These are phyloP conservation scores for Sminthurinus aureus DNA, from an alignment of 2,888 invertebrate genomes.

Conservation along the genomic window DNA sequence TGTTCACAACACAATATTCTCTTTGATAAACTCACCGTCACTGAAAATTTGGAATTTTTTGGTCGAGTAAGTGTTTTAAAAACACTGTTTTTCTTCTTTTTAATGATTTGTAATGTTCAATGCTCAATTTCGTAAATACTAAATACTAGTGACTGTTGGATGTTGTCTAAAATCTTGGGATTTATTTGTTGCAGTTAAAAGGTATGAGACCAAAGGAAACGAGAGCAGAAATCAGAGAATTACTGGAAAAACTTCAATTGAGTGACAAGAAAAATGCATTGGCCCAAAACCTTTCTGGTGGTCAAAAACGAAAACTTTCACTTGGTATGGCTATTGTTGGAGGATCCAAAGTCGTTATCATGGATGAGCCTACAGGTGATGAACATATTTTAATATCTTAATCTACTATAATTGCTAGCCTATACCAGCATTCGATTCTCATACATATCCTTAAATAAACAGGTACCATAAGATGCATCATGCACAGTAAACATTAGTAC, in stretches of 20 bases:
- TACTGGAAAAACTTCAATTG: conserved; percentile 72
- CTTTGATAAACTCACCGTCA: conserved; percentile 81
- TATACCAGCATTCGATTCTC: too few species aligned
- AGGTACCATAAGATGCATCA: too few species aligned
- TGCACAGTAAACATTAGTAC: too few species aligned
- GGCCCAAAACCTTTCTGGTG: conserved; percentile 81
- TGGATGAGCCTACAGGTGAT: conserved; percentile 66
- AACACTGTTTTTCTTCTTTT: not conserved
- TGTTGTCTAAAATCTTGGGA: not conserved
- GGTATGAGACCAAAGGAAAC: conserved; percentile 67
- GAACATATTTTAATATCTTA: too few species aligned
- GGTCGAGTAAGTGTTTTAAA: conserved; percentile 75
- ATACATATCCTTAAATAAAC: too few species aligned
- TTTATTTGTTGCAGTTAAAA: conserved; percentile 69
- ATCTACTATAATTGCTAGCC: too few species aligned
- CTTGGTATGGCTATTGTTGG: conserved; percentile 87
- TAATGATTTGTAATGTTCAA: conserved; percentile 15
- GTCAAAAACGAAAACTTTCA: conserved; percentile 89
- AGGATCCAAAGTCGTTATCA: conserved; percentile 69
- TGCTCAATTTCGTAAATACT: not conserved
- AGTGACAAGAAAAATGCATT: conserved; percentile 70
- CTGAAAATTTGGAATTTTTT: conserved; percentile 86
- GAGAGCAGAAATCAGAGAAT: conserved; percentile 66
- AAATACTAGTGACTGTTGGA: too few species aligned
- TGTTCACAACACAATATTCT: conserved; percentile 91